These are phyloP conservation scores for Alligator mississippiensis DNA, from an alignment of 2,113 vertebrate species.

Conservation along the genomic window DNA sequence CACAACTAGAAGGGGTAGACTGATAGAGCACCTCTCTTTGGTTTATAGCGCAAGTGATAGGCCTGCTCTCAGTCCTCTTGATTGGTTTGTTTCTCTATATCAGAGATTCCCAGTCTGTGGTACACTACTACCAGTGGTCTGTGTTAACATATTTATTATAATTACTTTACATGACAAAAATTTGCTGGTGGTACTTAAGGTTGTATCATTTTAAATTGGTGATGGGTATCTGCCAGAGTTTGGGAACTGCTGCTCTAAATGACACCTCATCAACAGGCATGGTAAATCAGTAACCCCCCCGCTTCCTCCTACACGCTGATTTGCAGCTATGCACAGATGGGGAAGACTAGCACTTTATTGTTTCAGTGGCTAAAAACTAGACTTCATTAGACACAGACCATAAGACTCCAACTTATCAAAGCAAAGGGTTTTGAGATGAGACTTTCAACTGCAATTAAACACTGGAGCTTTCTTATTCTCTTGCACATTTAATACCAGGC, in stretches of 20 bases:
- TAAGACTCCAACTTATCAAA: not conserved
- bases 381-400: not conserved
- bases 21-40: not conserved
- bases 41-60: not conserved
- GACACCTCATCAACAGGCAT: conserved; percentile 27
- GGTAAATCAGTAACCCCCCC: conserved; percentile 29
- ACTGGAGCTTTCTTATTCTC: not conserved
- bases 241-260: not conserved
- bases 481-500: not conserved
- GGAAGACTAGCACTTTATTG: not conserved
- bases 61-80: not conserved
- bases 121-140: too few relatives aligned
- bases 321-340: not conserved
- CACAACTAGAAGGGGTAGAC: not conserved
- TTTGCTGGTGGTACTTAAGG: too few relatives aligned
- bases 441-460: not conserved
- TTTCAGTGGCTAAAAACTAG: not conserved
- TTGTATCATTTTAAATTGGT: too few relatives aligned
- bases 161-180: too few relatives aligned
- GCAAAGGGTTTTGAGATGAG: accelerated
- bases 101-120: too few relatives aligned
- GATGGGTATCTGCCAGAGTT: too few relatives aligned
- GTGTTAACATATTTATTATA: too few relatives aligned
- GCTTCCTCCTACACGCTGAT: not conserved
- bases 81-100: conserved; percentile 23